Percentiles rank a stretch among this genome's conserved stretches.
phyloP scores from a whole-genome alignment of 1,140 invertebrate species.

The Cardiocondyla obscurior region DNA sequence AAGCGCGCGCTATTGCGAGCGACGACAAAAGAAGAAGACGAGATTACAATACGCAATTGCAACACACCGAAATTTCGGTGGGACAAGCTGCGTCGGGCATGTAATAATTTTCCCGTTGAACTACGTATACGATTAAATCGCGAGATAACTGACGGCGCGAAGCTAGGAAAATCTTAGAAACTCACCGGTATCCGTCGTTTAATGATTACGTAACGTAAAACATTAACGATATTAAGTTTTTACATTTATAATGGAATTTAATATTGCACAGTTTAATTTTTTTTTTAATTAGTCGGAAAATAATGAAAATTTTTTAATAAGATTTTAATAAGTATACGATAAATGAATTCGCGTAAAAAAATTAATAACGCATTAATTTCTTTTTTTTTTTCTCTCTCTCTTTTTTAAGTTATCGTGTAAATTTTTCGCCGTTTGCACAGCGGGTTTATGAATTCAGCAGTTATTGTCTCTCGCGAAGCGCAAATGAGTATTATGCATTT shows the following conservation, averaged over 20 bases:
- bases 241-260: not conserved
- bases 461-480: not conserved
- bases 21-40: constrained; percentile 29
- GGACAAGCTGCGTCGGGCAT: not conserved
- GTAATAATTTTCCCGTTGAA: not conserved
- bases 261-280: too few species aligned
- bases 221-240: too few species aligned
- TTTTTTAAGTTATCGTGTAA: not conserved
- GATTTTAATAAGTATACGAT: not conserved
- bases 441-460: not conserved
- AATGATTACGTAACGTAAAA: not conserved
- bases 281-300: too few species aligned
- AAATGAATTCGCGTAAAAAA: not conserved
- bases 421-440: not conserved
- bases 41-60: constrained; percentile 42
- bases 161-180: not conserved
- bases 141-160: not conserved
- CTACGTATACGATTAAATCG: not conserved
- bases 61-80: constrained; percentile 1
- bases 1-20: constrained; percentile 40
- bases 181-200: not conserved
- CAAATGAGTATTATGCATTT: constrained; percentile 1
- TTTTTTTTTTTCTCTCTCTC: not conserved
- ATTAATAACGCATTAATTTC: not conserved
- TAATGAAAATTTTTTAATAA: not conserved